These are phyloP conservation scores for Cyphomyrus discorhynchus DNA, from an alignment of 2,113 vertebrate species.

Conservation along the genomic window DNA sequence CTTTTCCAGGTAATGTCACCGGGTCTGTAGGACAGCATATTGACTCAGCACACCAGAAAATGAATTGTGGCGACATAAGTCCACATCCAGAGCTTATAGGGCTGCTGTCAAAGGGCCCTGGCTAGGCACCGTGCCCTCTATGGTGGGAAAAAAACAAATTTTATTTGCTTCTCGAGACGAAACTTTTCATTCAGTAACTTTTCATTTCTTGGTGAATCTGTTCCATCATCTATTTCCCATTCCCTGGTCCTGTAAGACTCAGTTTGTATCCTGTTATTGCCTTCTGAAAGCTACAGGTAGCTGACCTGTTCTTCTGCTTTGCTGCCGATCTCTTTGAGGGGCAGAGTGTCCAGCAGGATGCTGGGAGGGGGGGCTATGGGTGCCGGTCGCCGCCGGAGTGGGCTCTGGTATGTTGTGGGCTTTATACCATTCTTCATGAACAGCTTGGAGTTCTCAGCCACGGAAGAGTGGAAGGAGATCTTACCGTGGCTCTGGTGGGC, in stretches of 20 bases:
- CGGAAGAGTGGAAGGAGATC: constrained; percentile 71
- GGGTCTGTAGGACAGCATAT: neutral
- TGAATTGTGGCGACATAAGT: neutral
- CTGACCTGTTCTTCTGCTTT: constrained; percentile 80
- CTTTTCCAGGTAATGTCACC: neutral
- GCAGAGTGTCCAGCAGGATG: constrained; percentile 70
- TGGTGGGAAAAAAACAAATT: neutral
- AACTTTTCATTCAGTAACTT: neutral
- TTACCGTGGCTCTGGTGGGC: constrained; percentile 60
- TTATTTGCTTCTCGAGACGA: neutral
- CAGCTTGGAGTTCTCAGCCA: constrained; percentile 80
- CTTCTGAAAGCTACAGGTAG: constrained; percentile 59
- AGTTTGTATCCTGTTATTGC: neutral
- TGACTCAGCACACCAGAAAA: neutral
- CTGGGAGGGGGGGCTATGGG: constrained; percentile 63
- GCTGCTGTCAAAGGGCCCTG: neutral
- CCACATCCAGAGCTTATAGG: neutral
- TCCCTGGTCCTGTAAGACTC: neutral
- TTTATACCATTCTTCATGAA: constrained; percentile 79
- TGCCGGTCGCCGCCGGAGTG: constrained; percentile 58
- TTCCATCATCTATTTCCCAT: neutral
- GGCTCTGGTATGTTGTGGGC: constrained; percentile 75
- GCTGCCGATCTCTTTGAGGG: constrained; percentile 72
- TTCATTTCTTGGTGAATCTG: neutral
- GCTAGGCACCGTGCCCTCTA: neutral